phyloP scores from a whole-genome alignment of 2,888 invertebrate species.

The Protula sp. region DNA sequence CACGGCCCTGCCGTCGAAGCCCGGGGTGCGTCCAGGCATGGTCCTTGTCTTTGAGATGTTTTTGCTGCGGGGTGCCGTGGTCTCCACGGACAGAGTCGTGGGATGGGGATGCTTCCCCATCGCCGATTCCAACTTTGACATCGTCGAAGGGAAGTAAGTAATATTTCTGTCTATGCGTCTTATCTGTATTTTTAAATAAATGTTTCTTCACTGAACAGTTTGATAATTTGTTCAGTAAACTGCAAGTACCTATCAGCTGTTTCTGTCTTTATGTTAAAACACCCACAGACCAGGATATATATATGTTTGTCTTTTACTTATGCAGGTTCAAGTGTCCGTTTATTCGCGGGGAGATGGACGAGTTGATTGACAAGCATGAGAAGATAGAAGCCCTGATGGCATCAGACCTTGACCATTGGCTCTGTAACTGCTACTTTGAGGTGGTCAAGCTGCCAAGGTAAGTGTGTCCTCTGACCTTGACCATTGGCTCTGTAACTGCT shows the following conservation, averaged over 20 bases:
- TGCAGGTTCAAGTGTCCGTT: conserved; percentile 43
- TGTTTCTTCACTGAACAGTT: conserved; percentile 46
- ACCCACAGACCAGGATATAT: too few relatives aligned
- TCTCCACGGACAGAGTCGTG: conserved; percentile 44
- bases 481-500: too few relatives aligned
- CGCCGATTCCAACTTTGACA: conserved; percentile 47
- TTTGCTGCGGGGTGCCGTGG: conserved; percentile 42
- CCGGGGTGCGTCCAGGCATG: conserved; percentile 45
- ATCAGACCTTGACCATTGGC: conserved; percentile 48
- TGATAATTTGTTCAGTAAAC: too few relatives aligned
- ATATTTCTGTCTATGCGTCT: background rate
- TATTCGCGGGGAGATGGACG: conserved; percentile 45
- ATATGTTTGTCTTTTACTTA: too few relatives aligned
- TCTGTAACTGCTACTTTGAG: conserved; percentile 49
- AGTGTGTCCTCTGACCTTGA: too few relatives aligned
- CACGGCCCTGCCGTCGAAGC: conserved; percentile 46
- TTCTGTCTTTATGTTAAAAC: too few relatives aligned
- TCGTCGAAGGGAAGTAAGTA: conserved; percentile 46
- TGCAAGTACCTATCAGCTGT: too few relatives aligned
- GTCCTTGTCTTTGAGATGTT: conserved; percentile 46
- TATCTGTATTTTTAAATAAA: conserved; percentile 36
- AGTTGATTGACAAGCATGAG: conserved; percentile 42
- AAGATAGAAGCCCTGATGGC: conserved; percentile 44
- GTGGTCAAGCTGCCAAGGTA: conserved; percentile 48
- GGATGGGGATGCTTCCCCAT: conserved; percentile 49